A percentile compares a stretch with the other conserved stretches of the same genome.
Evolutionary conservation across 2,888 invertebrate genomes (phyloP).

Genomic region (Conchocele bisecta): DNA sequence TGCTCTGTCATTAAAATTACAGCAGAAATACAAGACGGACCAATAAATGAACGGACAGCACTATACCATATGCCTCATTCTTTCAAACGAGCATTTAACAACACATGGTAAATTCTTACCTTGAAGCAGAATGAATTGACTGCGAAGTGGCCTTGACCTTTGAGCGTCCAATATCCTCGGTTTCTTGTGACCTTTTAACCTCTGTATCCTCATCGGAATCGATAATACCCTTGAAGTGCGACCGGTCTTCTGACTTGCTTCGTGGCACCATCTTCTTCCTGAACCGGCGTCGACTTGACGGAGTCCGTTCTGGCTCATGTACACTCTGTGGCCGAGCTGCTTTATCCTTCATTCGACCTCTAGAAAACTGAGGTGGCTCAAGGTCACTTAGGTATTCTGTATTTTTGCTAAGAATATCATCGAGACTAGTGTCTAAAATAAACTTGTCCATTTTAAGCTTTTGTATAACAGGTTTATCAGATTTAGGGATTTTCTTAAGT

Average conservation of each 20-base stretch:
- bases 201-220: conserved; percentile 33
- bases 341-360: conserved; percentile 15
- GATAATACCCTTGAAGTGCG: conserved; percentile 32
- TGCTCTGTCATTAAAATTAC: too few relatives aligned
- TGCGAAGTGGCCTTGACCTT: conserved; percentile 12
- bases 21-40: too few relatives aligned
- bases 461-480: conserved; percentile 22
- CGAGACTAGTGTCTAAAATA: conserved; percentile 50
- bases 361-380: conserved; percentile 30
- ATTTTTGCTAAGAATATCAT: conserved; percentile 56
- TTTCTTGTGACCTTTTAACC: conserved; percentile 25
- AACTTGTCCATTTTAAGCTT: conserved; percentile 34
- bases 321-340: conserved; percentile 49
- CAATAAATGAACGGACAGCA: too few relatives aligned
- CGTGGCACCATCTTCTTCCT: conserved; percentile 41
- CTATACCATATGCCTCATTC: too few relatives aligned
- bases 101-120: too few relatives aligned
- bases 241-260: conserved; percentile 55
- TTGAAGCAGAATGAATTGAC: too few relatives aligned
- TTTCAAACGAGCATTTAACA: too few relatives aligned
- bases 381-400: conserved; percentile 54
- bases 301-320: conserved; percentile 30
- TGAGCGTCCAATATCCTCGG: conserved; percentile 36
- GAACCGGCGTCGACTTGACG: conserved; percentile 43
- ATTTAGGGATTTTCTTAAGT: conserved; percentile 16